phyloP scores from a whole-genome alignment of 1,140 invertebrate species.

The Phthorimaea operculella region DNA sequence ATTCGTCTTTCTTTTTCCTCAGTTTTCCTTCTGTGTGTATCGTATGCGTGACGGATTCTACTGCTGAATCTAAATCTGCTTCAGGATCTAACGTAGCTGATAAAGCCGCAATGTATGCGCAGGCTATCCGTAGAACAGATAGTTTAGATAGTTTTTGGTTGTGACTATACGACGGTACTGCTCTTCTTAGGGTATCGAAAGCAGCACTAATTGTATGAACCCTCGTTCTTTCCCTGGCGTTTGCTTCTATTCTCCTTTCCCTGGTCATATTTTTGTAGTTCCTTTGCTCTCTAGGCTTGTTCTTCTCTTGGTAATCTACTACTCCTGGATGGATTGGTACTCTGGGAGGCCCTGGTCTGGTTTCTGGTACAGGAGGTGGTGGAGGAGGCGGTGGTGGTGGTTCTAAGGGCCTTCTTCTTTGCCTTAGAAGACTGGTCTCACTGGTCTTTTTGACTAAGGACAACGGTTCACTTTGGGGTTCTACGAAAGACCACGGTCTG shows the following conservation, averaged over 20 bases:
- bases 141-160: conserved; percentile 94
- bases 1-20: conserved; percentile 85
- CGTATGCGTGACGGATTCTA: conserved; percentile 86
- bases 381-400: conserved; percentile 29
- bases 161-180: conserved; percentile 91
- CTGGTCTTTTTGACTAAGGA: conserved; percentile 47
- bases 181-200: conserved; percentile 86
- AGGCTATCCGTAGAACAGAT: conserved; percentile 90
- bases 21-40: conserved; percentile 93
- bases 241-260: conserved; percentile 91
- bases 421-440: conserved; percentile 47
- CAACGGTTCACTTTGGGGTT: conserved; percentile 52
- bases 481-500: conserved; percentile 61
- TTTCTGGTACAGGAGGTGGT: conserved; percentile 28
- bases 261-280: conserved; percentile 97
- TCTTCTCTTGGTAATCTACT: conserved; percentile 38
- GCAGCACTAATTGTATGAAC: conserved; percentile 96
- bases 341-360: conserved; percentile 47
- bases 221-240: conserved; percentile 89
- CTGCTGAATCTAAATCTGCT: conserved; percentile 76
- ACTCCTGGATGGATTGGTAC: conserved; percentile 70
- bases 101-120: conserved; percentile 89
- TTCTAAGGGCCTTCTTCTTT: conserved; percentile 41
- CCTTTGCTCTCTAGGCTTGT: conserved; percentile 74
- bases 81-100: conserved; percentile 77